phyloP scores from a whole-genome alignment of 2,888 invertebrate genomes.

The Leptinotarsa peninsularis region DNA sequence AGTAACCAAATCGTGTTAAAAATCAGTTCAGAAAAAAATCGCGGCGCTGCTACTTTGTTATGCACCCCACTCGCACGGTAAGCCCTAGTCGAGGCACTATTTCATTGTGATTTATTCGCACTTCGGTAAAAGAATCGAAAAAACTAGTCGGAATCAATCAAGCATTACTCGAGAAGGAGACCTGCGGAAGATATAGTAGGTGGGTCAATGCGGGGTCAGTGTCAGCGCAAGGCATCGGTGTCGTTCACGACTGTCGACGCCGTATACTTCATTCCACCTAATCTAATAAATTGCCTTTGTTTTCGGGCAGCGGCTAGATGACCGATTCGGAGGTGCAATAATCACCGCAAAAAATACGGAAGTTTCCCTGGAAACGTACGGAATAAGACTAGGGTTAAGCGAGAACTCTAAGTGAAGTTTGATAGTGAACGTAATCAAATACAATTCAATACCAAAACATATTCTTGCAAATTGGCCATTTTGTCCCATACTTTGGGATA shows the following conservation, averaged over 20 bases:
- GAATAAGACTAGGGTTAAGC: too few species aligned
- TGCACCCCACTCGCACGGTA: constrained; percentile 62
- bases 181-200: constrained; percentile 66
- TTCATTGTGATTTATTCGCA: constrained; percentile 68
- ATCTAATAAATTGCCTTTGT: constrained; percentile 33
- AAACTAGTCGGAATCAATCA: constrained; percentile 68
- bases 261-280: constrained; percentile 24
- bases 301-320: constrained; percentile 18
- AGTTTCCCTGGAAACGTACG: too few species aligned
- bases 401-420: too few species aligned
- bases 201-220: constrained; percentile 63
- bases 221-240: constrained; percentile 52
- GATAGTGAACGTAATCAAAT: too few species aligned
- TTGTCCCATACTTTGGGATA: too few species aligned
- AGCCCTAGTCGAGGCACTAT: constrained; percentile 61
- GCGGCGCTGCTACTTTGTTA: constrained; percentile 63
- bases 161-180: constrained; percentile 66
- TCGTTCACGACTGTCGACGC: constrained; percentile 32
- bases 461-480: too few species aligned
- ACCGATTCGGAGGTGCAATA: constrained; percentile 1
- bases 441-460: too few species aligned
- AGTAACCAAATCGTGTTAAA: constrained; percentile 53
- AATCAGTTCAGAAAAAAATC: constrained; percentile 62
- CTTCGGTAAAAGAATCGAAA: constrained; percentile 67
- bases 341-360: neutral